Evolutionary conservation across 2,113 vertebrate species (phyloP).

Genomic region (Orthonyx spaldingii): DNA sequence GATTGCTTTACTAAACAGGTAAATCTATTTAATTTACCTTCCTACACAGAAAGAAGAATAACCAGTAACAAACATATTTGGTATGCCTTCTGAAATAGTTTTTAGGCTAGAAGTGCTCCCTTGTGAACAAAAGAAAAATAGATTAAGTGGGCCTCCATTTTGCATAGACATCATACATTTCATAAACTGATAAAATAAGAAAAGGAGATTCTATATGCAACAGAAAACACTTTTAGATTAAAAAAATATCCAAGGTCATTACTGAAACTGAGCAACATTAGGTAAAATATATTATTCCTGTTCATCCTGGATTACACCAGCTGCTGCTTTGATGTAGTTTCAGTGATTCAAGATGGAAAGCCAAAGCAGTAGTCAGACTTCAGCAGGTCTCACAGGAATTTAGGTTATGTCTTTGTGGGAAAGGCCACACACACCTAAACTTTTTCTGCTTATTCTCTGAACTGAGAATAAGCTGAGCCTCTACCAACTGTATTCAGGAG

Average conservation of each 20-base stretch:
- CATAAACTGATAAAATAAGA: neutral
- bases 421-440: neutral
- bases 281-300: neutral
- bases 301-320: neutral
- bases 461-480: neutral
- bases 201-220: neutral
- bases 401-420: neutral
- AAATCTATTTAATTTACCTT: neutral
- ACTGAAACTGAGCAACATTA: neutral
- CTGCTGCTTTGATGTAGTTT: neutral
- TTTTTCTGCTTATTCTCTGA: neutral
- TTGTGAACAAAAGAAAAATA: neutral
- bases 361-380: neutral
- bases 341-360: neutral
- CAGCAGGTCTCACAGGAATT: neutral
- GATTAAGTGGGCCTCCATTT: neutral
- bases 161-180: neutral
- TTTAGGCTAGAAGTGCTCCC: neutral
- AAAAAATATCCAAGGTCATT: neutral
- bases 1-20: neutral
- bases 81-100: neutral
- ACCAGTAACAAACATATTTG: neutral
- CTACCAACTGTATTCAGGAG: neutral
- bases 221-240: neutral
- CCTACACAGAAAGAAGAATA: neutral